Base-by-base conservation (phyloP, 2,113 vertebrate species). In the Orientallactaga bullata region DNA sequence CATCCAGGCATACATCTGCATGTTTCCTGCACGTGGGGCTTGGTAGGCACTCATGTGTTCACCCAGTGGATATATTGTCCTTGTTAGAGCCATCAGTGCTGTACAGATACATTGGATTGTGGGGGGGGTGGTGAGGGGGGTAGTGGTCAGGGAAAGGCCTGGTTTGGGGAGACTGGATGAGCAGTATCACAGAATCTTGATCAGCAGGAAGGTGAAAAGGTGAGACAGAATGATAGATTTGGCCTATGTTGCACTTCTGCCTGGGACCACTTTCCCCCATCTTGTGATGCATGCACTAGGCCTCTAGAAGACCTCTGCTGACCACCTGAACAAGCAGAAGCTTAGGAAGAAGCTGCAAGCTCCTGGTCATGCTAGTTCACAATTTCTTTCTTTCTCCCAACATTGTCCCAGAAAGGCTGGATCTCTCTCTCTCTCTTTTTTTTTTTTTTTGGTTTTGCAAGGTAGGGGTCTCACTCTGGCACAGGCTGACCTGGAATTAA, bases 141-240 rank as follows among this genome's bases (percentile, higher is more conserved):
- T 2, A 13, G 61, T 11, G n/a, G 32, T 66, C 61, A 23, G 39
- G 18, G 55, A 18, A 61, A 60, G 68, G 18, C 10, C 51, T 47
- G 26, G n/a, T 39, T 55, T 26, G 23, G 26, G 65, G 63, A 73
- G 26, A 37, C 15, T 30, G 47, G 73, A 8, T 2, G 4, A 81
- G 61, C 13, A 24, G 63, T 28, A 15, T 5, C 4, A 26, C 8
- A 30, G 37, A 76, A 47, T 65, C 30, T 12, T 15, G n/a, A 73
- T 1, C 2, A 23, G 23, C 63, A 21, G 58, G 35, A 47, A 81
- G 42, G 21, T n/a, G n/a, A 69, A 58, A 35, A 58, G 42, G 18
- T 4, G 20, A 18, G 83, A 66, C 32, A 3, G 37, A 74, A 72
- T 4, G 10, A 28, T 0, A 0, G 20, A 1, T 7, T 10, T 12